phyloP scores from a whole-genome alignment of 2,113 vertebrate genomes.

The Callipepla squamata region DNA sequence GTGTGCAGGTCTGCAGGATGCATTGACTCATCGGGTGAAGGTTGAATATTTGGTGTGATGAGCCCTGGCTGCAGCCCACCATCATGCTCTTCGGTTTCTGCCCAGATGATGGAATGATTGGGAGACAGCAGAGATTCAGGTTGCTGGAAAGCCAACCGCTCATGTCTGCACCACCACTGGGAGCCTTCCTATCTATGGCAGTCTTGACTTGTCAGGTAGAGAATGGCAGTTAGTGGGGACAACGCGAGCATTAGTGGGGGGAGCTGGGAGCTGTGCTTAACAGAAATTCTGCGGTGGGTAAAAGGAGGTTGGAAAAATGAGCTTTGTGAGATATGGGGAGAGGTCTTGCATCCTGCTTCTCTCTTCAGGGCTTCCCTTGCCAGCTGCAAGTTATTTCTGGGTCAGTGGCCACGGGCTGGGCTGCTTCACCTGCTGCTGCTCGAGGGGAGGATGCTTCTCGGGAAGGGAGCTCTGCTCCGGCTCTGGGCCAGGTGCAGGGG shows the following conservation, averaged over 20 bases:
- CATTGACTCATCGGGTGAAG: neutral
- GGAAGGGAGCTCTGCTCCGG: neutral
- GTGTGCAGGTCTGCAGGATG: fast-evolving
- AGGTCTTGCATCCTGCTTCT: neutral
- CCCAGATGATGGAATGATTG: neutral
- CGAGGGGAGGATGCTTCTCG: neutral
- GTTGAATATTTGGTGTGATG: neutral
- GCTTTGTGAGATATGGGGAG: fast-evolving
- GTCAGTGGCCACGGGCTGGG: neutral
- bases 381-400: constrained; percentile 20
- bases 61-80: neutral
- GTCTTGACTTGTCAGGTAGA: neutral
- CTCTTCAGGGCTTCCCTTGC: neutral
- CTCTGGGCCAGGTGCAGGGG: neutral
- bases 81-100: neutral
- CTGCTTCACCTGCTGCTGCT: constrained; percentile 57
- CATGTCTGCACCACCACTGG: neutral
- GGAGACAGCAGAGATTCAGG: neutral
- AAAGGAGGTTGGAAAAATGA: neutral
- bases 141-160: neutral
- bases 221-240: neutral
- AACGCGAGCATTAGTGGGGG: neutral
- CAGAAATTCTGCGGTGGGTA: neutral
- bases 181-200: neutral
- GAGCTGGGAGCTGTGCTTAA: neutral